A percentile compares a stretch with the other conserved stretches of the same genome.
Conservation (phyloP, 64 coral and sea anemone species). For the Dendronephthya gigantea region DNA sequence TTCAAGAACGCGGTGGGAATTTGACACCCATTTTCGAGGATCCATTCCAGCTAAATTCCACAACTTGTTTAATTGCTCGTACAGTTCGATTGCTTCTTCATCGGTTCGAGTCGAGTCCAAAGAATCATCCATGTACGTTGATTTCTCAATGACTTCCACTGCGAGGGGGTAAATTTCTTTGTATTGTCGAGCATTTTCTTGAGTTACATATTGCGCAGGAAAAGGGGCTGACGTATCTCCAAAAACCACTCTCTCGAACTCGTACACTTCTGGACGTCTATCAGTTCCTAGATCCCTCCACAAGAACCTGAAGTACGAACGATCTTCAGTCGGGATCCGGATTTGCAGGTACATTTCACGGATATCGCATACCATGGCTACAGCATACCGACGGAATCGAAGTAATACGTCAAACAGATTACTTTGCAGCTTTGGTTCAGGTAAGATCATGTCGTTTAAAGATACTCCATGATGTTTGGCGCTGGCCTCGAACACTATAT, state of each 20-base stretch:
- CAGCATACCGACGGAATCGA: background rate
- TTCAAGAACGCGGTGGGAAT: no score
- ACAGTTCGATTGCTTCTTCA: no score
- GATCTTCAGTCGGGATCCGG: background rate
- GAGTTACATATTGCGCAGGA: background rate
- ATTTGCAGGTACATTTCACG: background rate
- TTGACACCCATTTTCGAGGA: no score
- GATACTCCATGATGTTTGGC: background rate
- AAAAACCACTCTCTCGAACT: conserved; percentile 12
- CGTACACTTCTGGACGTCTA: background rate
- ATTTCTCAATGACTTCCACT: no score
- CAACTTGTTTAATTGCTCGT: no score
- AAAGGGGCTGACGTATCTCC: background rate
- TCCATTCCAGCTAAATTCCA: no score
- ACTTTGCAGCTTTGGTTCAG: background rate
- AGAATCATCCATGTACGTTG: conserved; percentile 1
- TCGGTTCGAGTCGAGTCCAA: background rate
- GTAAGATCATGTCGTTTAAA: background rate
- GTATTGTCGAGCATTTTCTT: background rate
- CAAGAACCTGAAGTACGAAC: background rate
- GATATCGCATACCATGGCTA: background rate
- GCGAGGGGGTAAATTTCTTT: background rate
- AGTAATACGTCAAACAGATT: background rate
- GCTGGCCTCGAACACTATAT: conserved; percentile 1
- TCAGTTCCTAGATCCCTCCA: background rate